Evolutionary conservation across 1,140 invertebrate genomes (phyloP), one percentile per base, ranked within the genome.

Genomic region (Brachionus rotundiformis): DNA sequence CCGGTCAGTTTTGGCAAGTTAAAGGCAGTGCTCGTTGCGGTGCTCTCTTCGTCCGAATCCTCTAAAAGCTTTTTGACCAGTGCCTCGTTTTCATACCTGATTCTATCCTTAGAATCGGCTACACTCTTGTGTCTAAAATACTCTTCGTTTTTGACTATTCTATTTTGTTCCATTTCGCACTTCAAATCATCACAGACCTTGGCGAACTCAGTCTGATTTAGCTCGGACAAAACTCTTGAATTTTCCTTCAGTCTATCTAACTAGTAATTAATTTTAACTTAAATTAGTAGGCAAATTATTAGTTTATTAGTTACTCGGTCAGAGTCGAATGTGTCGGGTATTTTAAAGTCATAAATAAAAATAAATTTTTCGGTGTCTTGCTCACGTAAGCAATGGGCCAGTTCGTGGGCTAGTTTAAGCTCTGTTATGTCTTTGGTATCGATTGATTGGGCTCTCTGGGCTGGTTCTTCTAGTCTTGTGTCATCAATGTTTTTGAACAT

Each of bases 281-380:
- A 63, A 11, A 63, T 31, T 13, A 11, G 3, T 31, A 0, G 10
- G 2, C 2, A 8, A 0, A 25, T 29, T 2, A 13, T 33, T 63
- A 6, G 3, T 19, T 71, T 36, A 65, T 27, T 63, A 68, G 19
- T 44, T 44, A 73, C 33, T 25, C 33, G 36, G 5, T 44, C 3
- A 6, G 39, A 2, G 23, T 73, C 68, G 41, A 73, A 44, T 44
- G 33, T 44, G 23, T 44, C 25, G 8, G 68, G 68, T n/a, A 73
- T 47, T 44, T 73, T 44, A 8, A 44, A 44, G 29, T 73, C 68
- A 73, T 73, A 73, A 25, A 73, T 73, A 25, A 25, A 44, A 25
- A 73, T 44, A 13, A 73, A 73, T 41, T 73, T 73, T 44, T 73
- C 68, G 10, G 39, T 73, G 39, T 73, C 68, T 10, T 73, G 68